These are phyloP conservation scores for Semotilus atromaculatus DNA, from an alignment of 2,797 vertebrate genomes.

Conservation along the genomic window DNA sequence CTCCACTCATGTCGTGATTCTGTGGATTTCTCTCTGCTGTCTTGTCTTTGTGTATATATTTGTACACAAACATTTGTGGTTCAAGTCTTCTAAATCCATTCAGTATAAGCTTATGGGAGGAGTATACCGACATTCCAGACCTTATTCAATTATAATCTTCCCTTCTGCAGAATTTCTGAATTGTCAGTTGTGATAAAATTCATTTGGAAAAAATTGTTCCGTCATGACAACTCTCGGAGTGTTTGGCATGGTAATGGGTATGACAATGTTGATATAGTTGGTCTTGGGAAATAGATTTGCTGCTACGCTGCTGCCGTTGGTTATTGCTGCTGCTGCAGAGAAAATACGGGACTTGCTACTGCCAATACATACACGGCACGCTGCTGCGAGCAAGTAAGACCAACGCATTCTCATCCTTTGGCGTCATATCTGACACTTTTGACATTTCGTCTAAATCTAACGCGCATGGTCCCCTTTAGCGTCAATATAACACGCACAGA, in stretches of 20 bases:
- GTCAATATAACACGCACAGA: too few species aligned
- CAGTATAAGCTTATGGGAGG: background rate
- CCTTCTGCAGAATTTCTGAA: background rate
- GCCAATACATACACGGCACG: too few species aligned
- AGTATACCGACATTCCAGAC: background rate
- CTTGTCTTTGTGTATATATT: background rate
- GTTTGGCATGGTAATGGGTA: background rate
- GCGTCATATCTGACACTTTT: too few species aligned
- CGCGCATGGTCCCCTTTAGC: too few species aligned
- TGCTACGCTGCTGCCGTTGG: too few species aligned
- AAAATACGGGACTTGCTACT: too few species aligned
- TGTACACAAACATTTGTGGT: background rate
- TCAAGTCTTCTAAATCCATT: background rate
- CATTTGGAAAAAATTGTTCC: background rate
- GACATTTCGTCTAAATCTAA: too few species aligned
- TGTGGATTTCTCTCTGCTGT: background rate
- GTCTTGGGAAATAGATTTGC: too few species aligned
- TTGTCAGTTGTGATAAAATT: background rate
- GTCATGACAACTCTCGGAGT: too few species aligned
- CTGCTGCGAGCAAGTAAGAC: too few species aligned
- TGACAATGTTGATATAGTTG: background rate
- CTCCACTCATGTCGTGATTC: background rate
- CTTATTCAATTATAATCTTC: background rate
- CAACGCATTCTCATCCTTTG: too few species aligned
- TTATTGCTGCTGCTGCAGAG: too few species aligned